Base-by-base conservation (phyloP, 1,140 invertebrate species). In the Drosophila tsacasi region DNA sequence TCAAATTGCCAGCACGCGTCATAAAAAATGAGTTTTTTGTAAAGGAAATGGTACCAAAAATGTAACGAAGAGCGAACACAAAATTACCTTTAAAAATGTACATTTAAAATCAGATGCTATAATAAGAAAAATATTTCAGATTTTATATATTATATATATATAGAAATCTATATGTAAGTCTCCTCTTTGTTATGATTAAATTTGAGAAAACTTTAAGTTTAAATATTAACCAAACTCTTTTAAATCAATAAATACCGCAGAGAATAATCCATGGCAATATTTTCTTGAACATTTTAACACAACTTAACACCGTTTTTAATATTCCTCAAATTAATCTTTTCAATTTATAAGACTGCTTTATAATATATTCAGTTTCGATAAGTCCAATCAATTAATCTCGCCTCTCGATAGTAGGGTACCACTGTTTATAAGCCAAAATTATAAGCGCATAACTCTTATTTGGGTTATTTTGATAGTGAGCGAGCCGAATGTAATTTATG, bases 401-500 rank as follows among this genome's bases (percentile, higher is more conserved):
- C 23, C 25, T 5, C 49, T 9, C 30, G 5, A 30, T 30, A 8
- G 55, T 64, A 78, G 71, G 35, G 60, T 78, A 77, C 54, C 59
- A 19, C 42, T 54, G 55, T 67, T 62, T 78, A 44, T 61, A 60
- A 75, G 47, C 46, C 37, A 44, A 76, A 72, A 89, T 84, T 89
- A 83, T 78, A 90, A 78, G 44, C 73, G 60, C 74, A 89, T 81
- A 89, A 79, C 77, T 84, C 78, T 79, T 79, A 75, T 81, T 76
- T 25, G 17, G 54, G 47, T 23, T 69, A 64, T 64, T 69, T 68
- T 52, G 68, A 74, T 74, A 63, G 65, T 50, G 30, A 64, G 75
- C 39, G 52, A 55, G 15, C 49, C 55, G 72, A 89, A 81, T 67
- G 66, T 89, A 84, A 89, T 89, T 89, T 89, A 89, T 89, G 85